A percentile compares a stretch with the other conserved stretches of the same genome.
Evolutionary conservation across 1,140 invertebrate species (phyloP).

Genomic region (Procambarus virginalis): DNA sequence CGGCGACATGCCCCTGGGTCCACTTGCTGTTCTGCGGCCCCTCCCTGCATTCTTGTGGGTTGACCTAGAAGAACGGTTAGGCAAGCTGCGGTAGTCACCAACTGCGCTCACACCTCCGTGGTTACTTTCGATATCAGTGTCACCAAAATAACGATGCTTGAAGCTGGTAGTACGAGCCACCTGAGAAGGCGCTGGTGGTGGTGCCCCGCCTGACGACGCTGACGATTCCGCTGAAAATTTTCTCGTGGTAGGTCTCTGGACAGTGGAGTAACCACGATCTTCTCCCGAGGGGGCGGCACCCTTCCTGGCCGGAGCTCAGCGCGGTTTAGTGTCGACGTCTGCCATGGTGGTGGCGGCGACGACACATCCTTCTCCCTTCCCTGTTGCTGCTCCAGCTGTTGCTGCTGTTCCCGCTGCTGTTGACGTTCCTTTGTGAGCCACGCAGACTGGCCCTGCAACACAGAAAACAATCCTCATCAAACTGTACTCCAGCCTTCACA

Average conservation of each 20-base stretch:
- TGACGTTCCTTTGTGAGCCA: slow-evolving; percentile 12
- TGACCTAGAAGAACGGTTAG: slow-evolving; percentile 43
- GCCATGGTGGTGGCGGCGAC: slow-evolving; percentile 11
- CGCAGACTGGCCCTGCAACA: slow-evolving; percentile 23
- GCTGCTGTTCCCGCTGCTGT: no score
- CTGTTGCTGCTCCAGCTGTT: neutral
- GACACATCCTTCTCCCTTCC: neutral
- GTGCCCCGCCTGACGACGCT: neutral
- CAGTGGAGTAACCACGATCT: slow-evolving; percentile 7
- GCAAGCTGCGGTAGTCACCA: slow-evolving; percentile 59
- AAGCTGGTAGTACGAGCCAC: slow-evolving; percentile 36
- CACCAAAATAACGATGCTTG: slow-evolving; percentile 69
- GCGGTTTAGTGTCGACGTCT: slow-evolving; percentile 26
- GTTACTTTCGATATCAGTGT: slow-evolving; percentile 59
- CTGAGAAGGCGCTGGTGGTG: neutral
- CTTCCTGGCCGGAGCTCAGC: slow-evolving; percentile 19
- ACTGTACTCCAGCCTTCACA: no score
- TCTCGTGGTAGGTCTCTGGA: neutral
- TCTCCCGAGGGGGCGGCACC: neutral
- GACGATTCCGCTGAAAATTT: slow-evolving; percentile 30
- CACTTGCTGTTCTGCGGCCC: slow-evolving; percentile 3
- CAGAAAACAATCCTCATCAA: neutral
- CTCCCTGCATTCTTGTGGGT: slow-evolving; percentile 29
- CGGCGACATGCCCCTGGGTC: slow-evolving; percentile 32
- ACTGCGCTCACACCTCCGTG: slow-evolving; percentile 4